A percentile compares a stretch with the other conserved stretches of the same genome.
These are phyloP conservation scores for Gerris lacustris DNA, from an alignment of 2,888 invertebrate species.

Conservation along the genomic window DNA sequence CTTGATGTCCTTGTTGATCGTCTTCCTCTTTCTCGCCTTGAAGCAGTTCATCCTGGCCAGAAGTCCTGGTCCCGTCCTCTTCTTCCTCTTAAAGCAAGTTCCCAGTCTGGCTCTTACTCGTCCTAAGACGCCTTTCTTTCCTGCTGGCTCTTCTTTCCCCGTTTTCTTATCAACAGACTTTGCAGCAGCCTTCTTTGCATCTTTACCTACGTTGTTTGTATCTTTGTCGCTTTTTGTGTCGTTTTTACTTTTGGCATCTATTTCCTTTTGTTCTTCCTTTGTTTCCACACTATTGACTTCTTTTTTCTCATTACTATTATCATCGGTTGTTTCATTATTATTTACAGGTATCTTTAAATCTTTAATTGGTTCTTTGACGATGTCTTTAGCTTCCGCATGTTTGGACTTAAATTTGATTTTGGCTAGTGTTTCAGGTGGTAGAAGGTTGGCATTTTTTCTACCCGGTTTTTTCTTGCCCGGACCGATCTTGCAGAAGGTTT, in stretches of 20 bases:
- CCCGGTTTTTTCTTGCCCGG: not conserved
- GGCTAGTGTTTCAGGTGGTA: not conserved
- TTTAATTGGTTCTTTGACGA: not conserved
- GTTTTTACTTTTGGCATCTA: not conserved
- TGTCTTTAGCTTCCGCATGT: not conserved
- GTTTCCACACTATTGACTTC: not conserved
- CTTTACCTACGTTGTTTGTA: not conserved
- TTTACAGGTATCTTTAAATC: not conserved
- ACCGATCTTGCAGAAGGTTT: not conserved
- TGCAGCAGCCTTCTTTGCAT: not conserved
- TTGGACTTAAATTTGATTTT: not conserved
- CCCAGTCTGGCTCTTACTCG: not conserved
- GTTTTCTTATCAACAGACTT: not conserved
- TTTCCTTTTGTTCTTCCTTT: not conserved
- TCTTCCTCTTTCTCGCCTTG: slow-evolving; percentile 7
- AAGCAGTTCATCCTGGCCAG: slow-evolving; percentile 9
- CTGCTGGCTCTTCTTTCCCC: not conserved
- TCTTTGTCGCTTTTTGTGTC: not conserved
- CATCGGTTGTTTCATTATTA: not conserved
- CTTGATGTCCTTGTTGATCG: not conserved
- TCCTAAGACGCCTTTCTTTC: not conserved
- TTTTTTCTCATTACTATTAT: not conserved
- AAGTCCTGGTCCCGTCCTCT: not conserved
- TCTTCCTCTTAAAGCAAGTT: not conserved
- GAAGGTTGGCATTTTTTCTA: not conserved